A percentile compares a stretch with the other conserved stretches of the same genome.
phyloP scores from a whole-genome alignment of 2,888 invertebrate species.

The Mycogona germanica region DNA sequence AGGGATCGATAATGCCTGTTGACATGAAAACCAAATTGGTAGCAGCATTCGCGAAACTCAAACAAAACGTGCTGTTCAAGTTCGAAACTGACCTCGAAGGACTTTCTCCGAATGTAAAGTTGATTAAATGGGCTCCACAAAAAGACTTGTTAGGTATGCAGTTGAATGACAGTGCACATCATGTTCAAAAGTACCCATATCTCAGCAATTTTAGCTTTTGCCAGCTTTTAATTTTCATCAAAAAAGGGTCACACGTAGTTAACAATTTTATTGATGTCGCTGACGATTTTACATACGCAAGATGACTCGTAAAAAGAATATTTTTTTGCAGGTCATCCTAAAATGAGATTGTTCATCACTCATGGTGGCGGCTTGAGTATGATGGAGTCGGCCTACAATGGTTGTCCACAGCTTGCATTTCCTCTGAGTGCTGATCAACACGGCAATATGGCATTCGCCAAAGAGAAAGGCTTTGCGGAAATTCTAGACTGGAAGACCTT shows the following conservation, averaged over 20 bases:
- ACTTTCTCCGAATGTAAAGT: neutral
- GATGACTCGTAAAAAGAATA: too few species aligned
- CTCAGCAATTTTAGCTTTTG: too few species aligned
- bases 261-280: too few species aligned
- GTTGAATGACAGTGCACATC: too few species aligned
- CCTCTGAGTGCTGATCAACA: constrained; percentile 17
- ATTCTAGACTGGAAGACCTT: constrained; percentile 13
- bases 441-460: constrained; percentile 7
- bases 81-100: neutral
- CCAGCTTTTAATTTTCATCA: too few species aligned
- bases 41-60: constrained; percentile 3
- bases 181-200: too few species aligned
- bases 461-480: constrained; percentile 6
- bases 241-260: neutral
- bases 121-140: constrained; percentile 10
- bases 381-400: constrained; percentile 14
- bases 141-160: constrained; percentile 7
- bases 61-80: constrained; percentile 8
- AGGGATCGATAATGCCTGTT: constrained; percentile 9
- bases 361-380: constrained; percentile 17
- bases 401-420: constrained; percentile 15
- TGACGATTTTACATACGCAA: too few species aligned
- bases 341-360: constrained; percentile 17
- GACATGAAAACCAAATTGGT: constrained; percentile 8
- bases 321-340: constrained; percentile 13